Evolutionary conservation across 1,140 invertebrate species (phyloP).

Genomic region (silkworm (Bombyx mori)): ASM3026992v2 NC_085115.1:5743001-5743500

Average conservation of each 20-base stretch:
- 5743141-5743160: conserved; percentile 6
- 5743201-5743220: conserved; percentile 38
- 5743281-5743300: conserved; percentile 53
- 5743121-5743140: not conserved
- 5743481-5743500: conserved; percentile 34
- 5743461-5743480: conserved; percentile 46
- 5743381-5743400: conserved; percentile 51
- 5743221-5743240: conserved; percentile 44
- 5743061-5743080: too few species aligned
- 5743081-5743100: too few species aligned
- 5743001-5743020: too few species aligned
- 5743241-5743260: conserved; percentile 45
- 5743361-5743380: conserved; percentile 56
- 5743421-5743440: conserved; percentile 52
- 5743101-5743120: too few species aligned
- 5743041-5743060: too few species aligned
- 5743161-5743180: conserved; percentile 24
- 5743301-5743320: conserved; percentile 54
- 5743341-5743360: conserved; percentile 59
- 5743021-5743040: too few species aligned
- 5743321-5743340: conserved; percentile 54
- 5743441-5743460: conserved; percentile 36
- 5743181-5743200: conserved; percentile 44
- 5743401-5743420: conserved; percentile 62
- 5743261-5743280: conserved; percentile 60